Evolutionary conservation across 2,797 vertebrate genomes (phyloP), one percentile per base, ranked within the genome.

Genomic region (Falco cherrug): DNA sequence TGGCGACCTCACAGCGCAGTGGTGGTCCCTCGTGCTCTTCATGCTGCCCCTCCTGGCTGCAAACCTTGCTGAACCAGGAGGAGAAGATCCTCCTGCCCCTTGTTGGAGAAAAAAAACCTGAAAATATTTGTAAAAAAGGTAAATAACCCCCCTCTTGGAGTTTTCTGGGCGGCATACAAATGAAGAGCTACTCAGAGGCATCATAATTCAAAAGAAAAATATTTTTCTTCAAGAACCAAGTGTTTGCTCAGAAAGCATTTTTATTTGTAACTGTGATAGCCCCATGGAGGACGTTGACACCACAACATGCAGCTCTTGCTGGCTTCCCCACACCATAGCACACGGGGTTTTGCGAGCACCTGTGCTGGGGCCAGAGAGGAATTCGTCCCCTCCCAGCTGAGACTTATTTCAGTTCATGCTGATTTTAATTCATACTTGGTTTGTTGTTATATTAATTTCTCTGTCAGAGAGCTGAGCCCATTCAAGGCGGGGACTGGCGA

Each of bases 1-100:
- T 45, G 70, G 43, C 7, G 13, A 13, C 35, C 22, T 54, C 1
- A 0, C 10, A 59, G 35, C 25, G 5, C 0, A 25, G 35, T 3
- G 7, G 10, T 43, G 22, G 35, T 6, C 10, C 33, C 17, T 67
- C 2, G 0, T 51, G 63, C 35, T 59, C 35, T 85, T 71, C 24
- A 10, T 63, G 45, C 53, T 60, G 43, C 57, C 45, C 33, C 25
- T 85, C 59, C 39, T 50, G 35, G 39, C 1, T 90, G 76, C 41
- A 64, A 74, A 85, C 9, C 24, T 39, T 35, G 6, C 48, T 54
- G 41, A 41, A 4, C 29, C 33, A 68, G 4, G 5, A 82, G 17
- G 18, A 65, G 71, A 26, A 74, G 20, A 88, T 29, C 16, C 28
- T 76, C 47, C 15, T 68, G 15, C 16, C 18, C 53, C 51, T 70